Evolutionary conservation across 2,797 vertebrate genomes (phyloP).

Genomic region (Phylloscopus collybita): DNA sequence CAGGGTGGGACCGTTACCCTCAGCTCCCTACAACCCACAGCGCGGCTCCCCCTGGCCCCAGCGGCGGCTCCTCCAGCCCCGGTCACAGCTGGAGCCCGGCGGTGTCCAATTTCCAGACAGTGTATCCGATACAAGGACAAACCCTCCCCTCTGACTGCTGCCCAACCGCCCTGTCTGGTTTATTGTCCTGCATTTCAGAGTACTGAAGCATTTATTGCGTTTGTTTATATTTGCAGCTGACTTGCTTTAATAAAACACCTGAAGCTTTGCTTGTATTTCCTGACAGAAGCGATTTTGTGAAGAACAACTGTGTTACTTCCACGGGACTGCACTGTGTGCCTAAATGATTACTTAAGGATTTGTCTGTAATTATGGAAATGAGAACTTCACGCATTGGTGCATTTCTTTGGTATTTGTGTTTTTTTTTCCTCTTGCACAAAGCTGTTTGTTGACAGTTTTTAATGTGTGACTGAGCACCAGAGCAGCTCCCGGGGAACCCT

Average conservation of each 20-base stretch:
- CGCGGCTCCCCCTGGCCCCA: too few relatives aligned
- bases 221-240: neutral
- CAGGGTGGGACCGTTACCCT: neutral
- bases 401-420: neutral
- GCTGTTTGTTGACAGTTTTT: neutral
- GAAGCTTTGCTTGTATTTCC: neutral
- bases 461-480: neutral
- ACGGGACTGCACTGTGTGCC: neutral
- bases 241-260: neutral
- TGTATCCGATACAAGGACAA: neutral
- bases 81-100: neutral
- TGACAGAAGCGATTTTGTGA: neutral
- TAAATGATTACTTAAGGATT: neutral
- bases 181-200: neutral
- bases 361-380: slow-evolving; percentile 57
- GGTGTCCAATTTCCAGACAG: neutral
- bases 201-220: neutral
- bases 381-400: slow-evolving; percentile 3
- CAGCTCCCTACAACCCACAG: too few relatives aligned
- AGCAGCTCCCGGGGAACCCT: neutral
- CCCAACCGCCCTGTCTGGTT: neutral
- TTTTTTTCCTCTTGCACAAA: neutral
- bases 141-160: neutral
- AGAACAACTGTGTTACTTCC: neutral
- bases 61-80: neutral